Percentiles rank a stretch among this genome's conserved stretches.
Conservation (phyloP, 2,888 invertebrate species). For the Zhuqinia jingwanae region DNA sequence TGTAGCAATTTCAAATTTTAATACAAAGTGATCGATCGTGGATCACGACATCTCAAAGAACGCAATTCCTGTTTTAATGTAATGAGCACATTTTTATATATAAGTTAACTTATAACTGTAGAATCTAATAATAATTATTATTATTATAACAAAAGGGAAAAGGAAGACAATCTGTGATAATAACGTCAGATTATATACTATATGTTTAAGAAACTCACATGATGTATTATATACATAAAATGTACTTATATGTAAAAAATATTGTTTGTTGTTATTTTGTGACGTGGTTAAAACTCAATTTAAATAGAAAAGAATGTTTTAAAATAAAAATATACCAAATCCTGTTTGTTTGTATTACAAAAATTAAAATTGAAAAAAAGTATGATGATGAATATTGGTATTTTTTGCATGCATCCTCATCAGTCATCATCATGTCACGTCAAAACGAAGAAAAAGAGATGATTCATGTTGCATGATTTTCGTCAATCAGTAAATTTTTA, state of each 20-base stretch:
- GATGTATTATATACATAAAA: constrained; percentile 32
- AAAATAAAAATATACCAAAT: constrained; percentile 36
- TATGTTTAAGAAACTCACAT: constrained; percentile 18
- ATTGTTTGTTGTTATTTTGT: constrained; percentile 28
- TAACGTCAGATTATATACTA: constrained; percentile 65
- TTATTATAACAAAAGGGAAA: constrained; percentile 46
- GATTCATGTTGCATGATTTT: not conserved
- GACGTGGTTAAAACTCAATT: constrained; percentile 19
- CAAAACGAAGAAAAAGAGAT: too few relatives aligned
- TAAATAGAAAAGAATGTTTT: constrained; percentile 12
- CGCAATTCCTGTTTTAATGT: constrained; percentile 38
- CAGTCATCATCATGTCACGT: not conserved
- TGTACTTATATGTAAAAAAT: constrained; percentile 34
- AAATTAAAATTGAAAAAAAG: not conserved
- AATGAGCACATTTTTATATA: not conserved
- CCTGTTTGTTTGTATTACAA: not conserved
- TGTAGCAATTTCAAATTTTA: not conserved
- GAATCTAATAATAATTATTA: constrained; percentile 6
- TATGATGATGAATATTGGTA: not conserved
- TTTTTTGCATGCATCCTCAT: constrained; percentile 34
- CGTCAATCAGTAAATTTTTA: constrained; percentile 30
- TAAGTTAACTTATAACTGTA: not conserved
- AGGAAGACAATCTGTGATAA: constrained; percentile 68
- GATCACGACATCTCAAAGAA: constrained; percentile 22
- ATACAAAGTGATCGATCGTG: not conserved